Conservation (phyloP, 2,888 invertebrate species). For the Disparrhopalites patrizii region DNA sequence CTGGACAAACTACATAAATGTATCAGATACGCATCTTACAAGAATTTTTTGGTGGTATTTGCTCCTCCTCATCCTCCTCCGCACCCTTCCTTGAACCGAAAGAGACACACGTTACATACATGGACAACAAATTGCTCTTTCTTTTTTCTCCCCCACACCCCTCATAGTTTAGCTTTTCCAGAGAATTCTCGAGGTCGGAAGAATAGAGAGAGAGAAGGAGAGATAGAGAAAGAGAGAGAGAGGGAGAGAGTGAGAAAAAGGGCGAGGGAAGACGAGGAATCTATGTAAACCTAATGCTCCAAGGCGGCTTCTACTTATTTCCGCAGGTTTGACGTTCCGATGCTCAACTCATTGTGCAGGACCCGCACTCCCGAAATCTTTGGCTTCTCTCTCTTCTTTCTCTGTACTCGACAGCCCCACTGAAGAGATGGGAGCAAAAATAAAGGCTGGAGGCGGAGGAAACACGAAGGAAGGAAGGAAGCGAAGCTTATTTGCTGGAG, state of each 20-base stretch:
- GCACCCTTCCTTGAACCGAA: background rate
- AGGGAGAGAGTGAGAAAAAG: background rate
- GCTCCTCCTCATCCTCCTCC: background rate
- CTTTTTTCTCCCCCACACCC: background rate
- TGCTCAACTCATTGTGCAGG: background rate
- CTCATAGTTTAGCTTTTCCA: background rate
- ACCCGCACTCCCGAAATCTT: background rate
- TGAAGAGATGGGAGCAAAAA: background rate
- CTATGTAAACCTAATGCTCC: constrained; percentile 1
- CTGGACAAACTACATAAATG: no score
- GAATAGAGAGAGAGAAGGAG: background rate
- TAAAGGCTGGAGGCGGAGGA: background rate
- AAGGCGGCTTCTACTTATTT: constrained; percentile 2
- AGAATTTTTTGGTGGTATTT: constrained; percentile 12
- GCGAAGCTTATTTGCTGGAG: no score
- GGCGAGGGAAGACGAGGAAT: constrained; percentile 4
- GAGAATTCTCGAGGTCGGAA: background rate
- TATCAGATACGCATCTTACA: constrained; percentile 20
- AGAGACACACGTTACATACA: background rate
- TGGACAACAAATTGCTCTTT: background rate
- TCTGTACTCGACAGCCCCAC: background rate
- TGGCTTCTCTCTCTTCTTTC: background rate
- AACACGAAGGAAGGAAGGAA: background rate
- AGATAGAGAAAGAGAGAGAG: background rate
- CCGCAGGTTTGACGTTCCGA: background rate